phyloP scores from a whole-genome alignment of 2,797 vertebrate genomes.

The Anomalospiza imberbis region DNA sequence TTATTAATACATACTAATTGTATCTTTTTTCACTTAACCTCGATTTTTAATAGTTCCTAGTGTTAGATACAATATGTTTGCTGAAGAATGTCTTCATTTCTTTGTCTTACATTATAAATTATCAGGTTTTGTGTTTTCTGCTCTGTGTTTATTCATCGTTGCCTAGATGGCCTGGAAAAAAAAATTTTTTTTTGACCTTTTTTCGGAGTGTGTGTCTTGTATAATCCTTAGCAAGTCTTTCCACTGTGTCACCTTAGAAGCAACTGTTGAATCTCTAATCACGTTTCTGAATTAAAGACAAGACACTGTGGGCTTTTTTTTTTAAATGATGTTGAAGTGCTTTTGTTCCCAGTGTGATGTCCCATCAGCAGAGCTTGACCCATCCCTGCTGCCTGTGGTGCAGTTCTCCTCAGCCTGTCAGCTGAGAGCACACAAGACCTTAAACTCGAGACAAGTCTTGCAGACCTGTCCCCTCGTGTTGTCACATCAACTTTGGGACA shows the following conservation, averaged over 20 bases:
- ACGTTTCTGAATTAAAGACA: background rate
- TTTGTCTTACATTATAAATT: background rate
- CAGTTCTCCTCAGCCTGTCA: conserved; percentile 38
- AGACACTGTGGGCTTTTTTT: background rate
- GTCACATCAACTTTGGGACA: background rate
- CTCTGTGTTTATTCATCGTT: background rate
- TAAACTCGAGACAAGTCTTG: background rate
- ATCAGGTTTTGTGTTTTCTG: background rate
- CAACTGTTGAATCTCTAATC: conserved; percentile 2
- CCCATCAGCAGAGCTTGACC: conserved; percentile 20
- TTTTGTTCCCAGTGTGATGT: conserved; percentile 21
- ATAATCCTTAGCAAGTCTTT: background rate
- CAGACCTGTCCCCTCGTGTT: background rate
- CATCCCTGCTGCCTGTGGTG: conserved; percentile 44
- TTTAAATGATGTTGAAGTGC: background rate
- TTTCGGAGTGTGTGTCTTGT: background rate
- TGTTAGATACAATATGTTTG: background rate
- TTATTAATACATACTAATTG: background rate
- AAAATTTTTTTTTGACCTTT: background rate
- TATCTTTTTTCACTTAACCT: background rate
- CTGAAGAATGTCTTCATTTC: background rate
- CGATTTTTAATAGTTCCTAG: background rate
- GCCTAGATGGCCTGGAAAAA: background rate
- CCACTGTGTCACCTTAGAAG: background rate
- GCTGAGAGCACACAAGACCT: background rate